Evolutionary conservation across 2,113 vertebrate genomes (phyloP), one percentile per base, ranked within the genome.

Genomic region (Sphaerodactylus townsendi): DNA sequence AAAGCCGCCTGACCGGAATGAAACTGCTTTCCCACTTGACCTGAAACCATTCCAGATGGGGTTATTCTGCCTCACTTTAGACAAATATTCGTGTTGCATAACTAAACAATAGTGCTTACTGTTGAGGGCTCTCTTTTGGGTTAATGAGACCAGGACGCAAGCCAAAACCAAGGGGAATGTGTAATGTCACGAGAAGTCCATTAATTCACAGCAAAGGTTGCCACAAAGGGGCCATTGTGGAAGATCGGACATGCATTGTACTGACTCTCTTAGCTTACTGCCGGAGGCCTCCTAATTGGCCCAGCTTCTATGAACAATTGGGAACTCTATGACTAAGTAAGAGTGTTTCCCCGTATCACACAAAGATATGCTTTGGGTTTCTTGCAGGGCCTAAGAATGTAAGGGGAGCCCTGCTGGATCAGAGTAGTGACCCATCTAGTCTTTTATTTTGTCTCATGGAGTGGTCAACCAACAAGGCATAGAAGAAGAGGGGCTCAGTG

Each of bases 161-260:
- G 82, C 82, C 82, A 84, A 71, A 64, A 72, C 48, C 85, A 77
- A 77, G 85, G 39, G 66, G 82, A 90, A 83, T 80, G 48, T 33
- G 72, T 85, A 88, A 89, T 90, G 81, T 28, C 48, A 39, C 41
- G 86, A 4, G 72, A 88, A 62, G 77, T 81, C 69, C 85, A 78
- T 89, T 87, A 71, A 82, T 89, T 90, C 75, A 62, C 85, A 89
- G 75, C 37, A 62, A 48, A 72, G 53, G 7, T 35, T 48, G 81
- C 85, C 85, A 94, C 90, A 94, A 92, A 94, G 86, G 74, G 53
- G 75, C 68, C 39, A 87, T 78, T 94, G 86, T 92, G 28, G 3
- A 84, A 11, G 39, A 64, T 35, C 3, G 76, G 72, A 84, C 84
- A 87, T 79, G 68, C 35, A 56, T 79, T 68, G 66, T 23, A 28